These are phyloP conservation scores for Lipophrys pholis DNA, from an alignment of 2,113 vertebrate genomes.

Conservation along the genomic window DNA sequence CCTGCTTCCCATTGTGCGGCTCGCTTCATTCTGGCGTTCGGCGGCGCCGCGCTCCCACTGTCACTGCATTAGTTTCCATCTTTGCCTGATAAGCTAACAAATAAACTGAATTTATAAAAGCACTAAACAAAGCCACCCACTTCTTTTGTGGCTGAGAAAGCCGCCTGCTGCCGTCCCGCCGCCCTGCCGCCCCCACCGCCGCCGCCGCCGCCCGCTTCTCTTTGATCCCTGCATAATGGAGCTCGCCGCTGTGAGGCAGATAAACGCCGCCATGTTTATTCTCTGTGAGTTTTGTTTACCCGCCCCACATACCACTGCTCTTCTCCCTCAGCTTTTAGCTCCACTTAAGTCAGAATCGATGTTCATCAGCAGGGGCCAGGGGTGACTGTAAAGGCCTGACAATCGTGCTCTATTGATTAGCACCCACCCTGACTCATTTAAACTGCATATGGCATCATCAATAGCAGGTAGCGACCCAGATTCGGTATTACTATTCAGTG, in stretches of 20 bases:
- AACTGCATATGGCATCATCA: slow-evolving; percentile 70
- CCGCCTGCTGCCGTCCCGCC: slow-evolving; percentile 5
- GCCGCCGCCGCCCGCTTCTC: slow-evolving; percentile 14
- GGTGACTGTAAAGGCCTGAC: slow-evolving; percentile 70
- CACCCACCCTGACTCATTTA: slow-evolving; percentile 68
- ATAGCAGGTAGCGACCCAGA: slow-evolving; percentile 56
- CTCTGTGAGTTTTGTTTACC: slow-evolving; percentile 48
- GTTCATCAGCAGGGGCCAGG: slow-evolving; percentile 67
- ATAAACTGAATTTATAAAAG: slow-evolving; percentile 26
- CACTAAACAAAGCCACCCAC: slow-evolving; percentile 28
- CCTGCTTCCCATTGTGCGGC: background rate
- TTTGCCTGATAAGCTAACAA: slow-evolving; percentile 32
- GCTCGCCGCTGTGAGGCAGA: slow-evolving; percentile 30
- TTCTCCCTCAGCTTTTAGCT: slow-evolving; percentile 49
- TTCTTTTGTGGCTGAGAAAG: slow-evolving; percentile 41
- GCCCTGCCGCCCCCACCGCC: slow-evolving; percentile 10
- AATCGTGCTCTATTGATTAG: slow-evolving; percentile 72
- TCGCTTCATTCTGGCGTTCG: slow-evolving; percentile 1
- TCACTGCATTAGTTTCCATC: slow-evolving; percentile 22
- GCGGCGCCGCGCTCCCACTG: slow-evolving; percentile 9
- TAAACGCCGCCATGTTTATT: slow-evolving; percentile 57
- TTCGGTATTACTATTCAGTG: slow-evolving; percentile 50
- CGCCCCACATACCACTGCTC: slow-evolving; percentile 25
- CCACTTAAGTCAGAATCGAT: slow-evolving; percentile 69
- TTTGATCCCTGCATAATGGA: slow-evolving; percentile 52